phyloP scores from a whole-genome alignment of 2,888 invertebrate species.

The Dryococelus australis region DNA sequence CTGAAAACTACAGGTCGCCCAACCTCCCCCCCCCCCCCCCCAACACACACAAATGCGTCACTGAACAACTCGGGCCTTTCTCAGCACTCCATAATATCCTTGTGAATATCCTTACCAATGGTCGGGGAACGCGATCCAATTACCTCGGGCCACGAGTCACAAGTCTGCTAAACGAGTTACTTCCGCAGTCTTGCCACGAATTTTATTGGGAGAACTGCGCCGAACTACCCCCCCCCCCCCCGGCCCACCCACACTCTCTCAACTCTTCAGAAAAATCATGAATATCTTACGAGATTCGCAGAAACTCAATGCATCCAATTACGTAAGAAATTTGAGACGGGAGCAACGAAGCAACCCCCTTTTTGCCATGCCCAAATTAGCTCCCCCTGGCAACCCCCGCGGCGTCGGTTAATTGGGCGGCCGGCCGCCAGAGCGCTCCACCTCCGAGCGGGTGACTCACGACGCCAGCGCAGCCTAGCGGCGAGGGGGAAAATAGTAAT shows the following conservation, averaged over 20 bases:
- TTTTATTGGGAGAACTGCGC: slow-evolving; percentile 1
- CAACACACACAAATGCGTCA: too few relatives aligned
- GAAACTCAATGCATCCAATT: slow-evolving; percentile 16
- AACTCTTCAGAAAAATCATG: not conserved
- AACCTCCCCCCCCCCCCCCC: too few relatives aligned
- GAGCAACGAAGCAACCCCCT: not conserved
- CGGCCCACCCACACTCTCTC: too few relatives aligned
- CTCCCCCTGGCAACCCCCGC: not conserved
- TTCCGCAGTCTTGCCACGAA: slow-evolving; percentile 16
- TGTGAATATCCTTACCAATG: too few relatives aligned
- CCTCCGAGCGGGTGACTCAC: not conserved
- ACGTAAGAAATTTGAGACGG: slow-evolving; percentile 16
- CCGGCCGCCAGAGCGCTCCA: not conserved
- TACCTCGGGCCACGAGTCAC: not conserved
- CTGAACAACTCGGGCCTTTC: too few relatives aligned
- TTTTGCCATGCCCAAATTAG: not conserved
- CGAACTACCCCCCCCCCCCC: not conserved
- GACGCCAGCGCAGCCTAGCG: not conserved
- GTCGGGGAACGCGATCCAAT: not conserved
- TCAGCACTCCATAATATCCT: too few relatives aligned
- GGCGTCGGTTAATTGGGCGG: not conserved
- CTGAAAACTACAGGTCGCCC: too few relatives aligned
- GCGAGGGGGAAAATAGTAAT: slow-evolving; percentile 6
- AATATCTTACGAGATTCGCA: slow-evolving; percentile 6
- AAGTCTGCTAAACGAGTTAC: not conserved